Evolutionary conservation across 2,888 invertebrate species (phyloP).

Genomic region (Limulus polyphemus): DNA sequence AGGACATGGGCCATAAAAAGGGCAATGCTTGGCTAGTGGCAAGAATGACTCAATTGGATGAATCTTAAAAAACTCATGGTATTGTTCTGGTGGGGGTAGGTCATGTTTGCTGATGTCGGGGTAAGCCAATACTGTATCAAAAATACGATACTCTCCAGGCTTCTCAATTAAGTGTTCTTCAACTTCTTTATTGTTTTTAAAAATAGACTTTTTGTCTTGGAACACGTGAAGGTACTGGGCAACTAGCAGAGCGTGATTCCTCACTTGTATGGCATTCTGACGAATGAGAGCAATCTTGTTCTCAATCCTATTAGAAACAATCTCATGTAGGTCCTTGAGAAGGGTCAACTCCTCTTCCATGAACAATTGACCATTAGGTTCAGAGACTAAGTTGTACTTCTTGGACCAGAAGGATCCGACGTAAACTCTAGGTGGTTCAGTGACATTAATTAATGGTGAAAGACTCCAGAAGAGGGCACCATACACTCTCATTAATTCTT

Average conservation of each 20-base stretch:
- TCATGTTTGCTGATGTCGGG: constrained; percentile 26
- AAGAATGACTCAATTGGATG: constrained; percentile 28
- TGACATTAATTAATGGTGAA: constrained; percentile 32
- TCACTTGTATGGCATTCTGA: constrained; percentile 30
- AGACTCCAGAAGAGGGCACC: constrained; percentile 34
- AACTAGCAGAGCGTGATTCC: constrained; percentile 31
- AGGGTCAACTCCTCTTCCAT: constrained; percentile 30
- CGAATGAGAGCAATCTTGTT: constrained; percentile 32
- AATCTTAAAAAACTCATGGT: constrained; percentile 29
- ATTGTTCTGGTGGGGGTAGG: constrained; percentile 27
- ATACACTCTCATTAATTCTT: constrained; percentile 33
- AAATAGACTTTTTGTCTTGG: constrained; percentile 22
- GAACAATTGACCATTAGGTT: constrained; percentile 28
- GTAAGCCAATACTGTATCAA: constrained; percentile 15
- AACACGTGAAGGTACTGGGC: constrained; percentile 29
- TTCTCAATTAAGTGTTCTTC: constrained; percentile 26
- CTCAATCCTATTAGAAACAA: constrained; percentile 30
- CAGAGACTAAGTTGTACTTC: constrained; percentile 16
- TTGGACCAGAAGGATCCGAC: constrained; percentile 32
- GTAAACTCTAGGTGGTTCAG: constrained; percentile 33
- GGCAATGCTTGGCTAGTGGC: constrained; percentile 27
- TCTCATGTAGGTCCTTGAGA: constrained; percentile 29
- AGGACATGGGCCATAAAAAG: constrained; percentile 27
- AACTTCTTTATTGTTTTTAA: constrained; percentile 24
- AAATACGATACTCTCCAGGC: constrained; percentile 26